These are phyloP conservation scores for Drosophila willistoni DNA, from an alignment of 1,140 invertebrate genomes.

Conservation along the genomic window DNA sequence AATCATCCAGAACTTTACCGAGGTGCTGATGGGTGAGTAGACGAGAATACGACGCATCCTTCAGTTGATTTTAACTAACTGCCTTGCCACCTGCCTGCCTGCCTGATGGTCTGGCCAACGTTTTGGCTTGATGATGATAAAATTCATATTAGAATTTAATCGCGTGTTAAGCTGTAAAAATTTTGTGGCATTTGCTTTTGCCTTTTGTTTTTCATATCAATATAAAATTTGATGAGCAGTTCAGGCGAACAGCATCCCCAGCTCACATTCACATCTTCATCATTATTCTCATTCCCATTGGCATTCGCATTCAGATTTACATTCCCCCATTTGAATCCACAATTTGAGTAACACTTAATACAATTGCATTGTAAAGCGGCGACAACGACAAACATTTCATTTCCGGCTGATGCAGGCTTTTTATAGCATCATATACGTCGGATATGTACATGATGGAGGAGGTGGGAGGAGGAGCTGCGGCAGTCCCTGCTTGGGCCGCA, in stretches of 20 bases:
- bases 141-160: conserved; percentile 78
- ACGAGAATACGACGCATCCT: not conserved
- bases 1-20: conserved; percentile 1
- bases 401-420: conserved; percentile 7
- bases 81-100: conserved; percentile 40
- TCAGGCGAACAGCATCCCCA: conserved; percentile 10
- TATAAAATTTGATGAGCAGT: conserved; percentile 62
- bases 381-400: conserved; percentile 32
- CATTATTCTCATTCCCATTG: conserved; percentile 1
- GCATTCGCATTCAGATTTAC: conserved; percentile 4
- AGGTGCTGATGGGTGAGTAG: not conserved
- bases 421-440: not conserved
- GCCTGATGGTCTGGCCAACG: not conserved
- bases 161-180: conserved; percentile 72
- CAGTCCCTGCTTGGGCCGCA: conserved; percentile 27
- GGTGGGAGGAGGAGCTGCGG: no score
- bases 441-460: not conserved
- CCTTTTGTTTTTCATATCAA: conserved; percentile 56
- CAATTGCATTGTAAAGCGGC: conserved; percentile 58
- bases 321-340: conserved; percentile 35
- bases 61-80: conserved; percentile 38
- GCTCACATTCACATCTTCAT: not conserved
- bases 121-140: conserved; percentile 47
- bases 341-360: conserved; percentile 49
- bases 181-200: conserved; percentile 34